phyloP scores from a whole-genome alignment of 2,113 vertebrate genomes.

The Taurulus bubalis region DNA sequence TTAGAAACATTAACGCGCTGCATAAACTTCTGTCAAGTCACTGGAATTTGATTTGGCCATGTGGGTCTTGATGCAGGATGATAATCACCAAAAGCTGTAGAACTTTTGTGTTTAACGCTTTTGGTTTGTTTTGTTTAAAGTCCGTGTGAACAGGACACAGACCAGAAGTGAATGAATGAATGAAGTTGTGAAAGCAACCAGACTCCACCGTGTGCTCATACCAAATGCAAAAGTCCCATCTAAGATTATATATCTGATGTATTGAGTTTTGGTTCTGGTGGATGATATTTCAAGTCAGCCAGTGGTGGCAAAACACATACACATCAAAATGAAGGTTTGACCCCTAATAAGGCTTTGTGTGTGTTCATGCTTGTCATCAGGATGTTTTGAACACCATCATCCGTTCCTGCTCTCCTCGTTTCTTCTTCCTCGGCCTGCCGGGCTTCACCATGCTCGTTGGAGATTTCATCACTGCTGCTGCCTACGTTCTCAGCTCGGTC shows the following conservation, averaged over 20 bases:
- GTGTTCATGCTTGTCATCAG: constrained; percentile 73
- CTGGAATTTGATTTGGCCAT: neutral
- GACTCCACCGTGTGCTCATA: neutral
- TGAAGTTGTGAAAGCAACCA: neutral
- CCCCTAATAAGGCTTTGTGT: neutral
- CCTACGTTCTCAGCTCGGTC: constrained; percentile 87
- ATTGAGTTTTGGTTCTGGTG: constrained; percentile 6
- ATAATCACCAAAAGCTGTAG: neutral
- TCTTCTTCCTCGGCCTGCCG: constrained; percentile 95
- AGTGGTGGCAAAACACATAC: neutral
- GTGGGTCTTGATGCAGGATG: neutral
- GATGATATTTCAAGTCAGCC: neutral
- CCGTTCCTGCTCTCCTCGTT: constrained; percentile 91
- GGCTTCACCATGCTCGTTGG: constrained; percentile 94
- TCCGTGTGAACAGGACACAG: neutral
- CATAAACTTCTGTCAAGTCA: neutral
- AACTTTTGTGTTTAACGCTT: neutral
- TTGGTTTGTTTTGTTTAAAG: neutral
- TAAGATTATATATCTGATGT: neutral
- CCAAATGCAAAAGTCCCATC: constrained; percentile 6
- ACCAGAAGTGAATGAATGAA: neutral
- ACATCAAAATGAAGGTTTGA: neutral
- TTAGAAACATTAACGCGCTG: neutral
- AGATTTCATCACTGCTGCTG: constrained; percentile 91
- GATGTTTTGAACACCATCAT: constrained; percentile 94